These are phyloP conservation scores for Chironomus tepperi DNA, from an alignment of 1,140 invertebrate genomes.

Conservation along the genomic window DNA sequence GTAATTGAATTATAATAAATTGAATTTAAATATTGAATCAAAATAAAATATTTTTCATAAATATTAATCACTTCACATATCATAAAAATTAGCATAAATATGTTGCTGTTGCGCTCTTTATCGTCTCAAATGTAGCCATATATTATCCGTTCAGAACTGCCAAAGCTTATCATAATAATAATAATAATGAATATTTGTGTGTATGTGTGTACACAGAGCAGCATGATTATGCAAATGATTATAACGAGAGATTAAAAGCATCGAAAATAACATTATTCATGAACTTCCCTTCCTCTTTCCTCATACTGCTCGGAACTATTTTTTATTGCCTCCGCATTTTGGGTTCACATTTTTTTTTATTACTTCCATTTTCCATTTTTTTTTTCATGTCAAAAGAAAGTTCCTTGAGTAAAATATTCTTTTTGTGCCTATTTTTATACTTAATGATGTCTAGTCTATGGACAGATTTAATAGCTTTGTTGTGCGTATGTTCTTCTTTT, in stretches of 20 bases:
- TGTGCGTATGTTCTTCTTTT: no score
- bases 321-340: background rate
- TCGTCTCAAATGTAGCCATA: background rate
- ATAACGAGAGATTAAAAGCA: constrained; percentile 7
- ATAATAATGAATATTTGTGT: background rate
- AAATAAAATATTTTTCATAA: background rate
- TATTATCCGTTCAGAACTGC: no score
- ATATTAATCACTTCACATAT: background rate
- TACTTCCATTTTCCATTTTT: no score
- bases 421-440: no score
- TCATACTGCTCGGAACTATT: background rate
- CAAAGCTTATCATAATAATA: no score
- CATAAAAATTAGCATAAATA: background rate
- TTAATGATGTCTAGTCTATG: no score
- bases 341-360: no score
- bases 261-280: constrained; percentile 4
- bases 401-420: no score
- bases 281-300: background rate
- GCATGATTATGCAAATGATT: constrained; percentile 5
- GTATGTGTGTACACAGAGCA: background rate
- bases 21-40: constrained; percentile 9
- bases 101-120: background rate
- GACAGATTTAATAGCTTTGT: no score
- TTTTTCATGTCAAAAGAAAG: no score
- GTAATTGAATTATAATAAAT: background rate